Evolutionary conservation across 2,797 vertebrate genomes (phyloP).

Genomic region (Steatocranus sp.): DNA sequence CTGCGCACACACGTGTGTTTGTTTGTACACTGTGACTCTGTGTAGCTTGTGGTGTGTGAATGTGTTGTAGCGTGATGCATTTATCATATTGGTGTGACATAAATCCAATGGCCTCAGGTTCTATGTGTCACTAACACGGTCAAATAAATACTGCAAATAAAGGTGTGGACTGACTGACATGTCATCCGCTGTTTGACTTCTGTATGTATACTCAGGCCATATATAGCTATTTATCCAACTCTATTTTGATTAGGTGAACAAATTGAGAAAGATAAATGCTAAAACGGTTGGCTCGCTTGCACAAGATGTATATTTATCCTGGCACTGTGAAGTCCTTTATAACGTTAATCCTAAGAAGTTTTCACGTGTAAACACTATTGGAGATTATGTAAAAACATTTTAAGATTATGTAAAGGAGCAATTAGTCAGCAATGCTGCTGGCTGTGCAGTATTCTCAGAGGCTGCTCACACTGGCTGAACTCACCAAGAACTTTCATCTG

Average conservation of each 20-base stretch:
- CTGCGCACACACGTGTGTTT: slow-evolving; percentile 39
- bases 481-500: slow-evolving; percentile 72
- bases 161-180: slow-evolving; percentile 38
- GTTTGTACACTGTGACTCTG: slow-evolving; percentile 45
- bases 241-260: slow-evolving; percentile 68
- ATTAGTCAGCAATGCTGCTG: slow-evolving; percentile 65
- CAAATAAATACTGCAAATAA: slow-evolving; percentile 58
- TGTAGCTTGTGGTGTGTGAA: slow-evolving; percentile 17
- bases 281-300: slow-evolving; percentile 9
- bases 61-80: slow-evolving; percentile 34
- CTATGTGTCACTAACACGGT: slow-evolving; percentile 46
- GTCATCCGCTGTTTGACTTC: slow-evolving; percentile 64
- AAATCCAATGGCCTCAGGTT: slow-evolving; percentile 45
- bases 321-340: slow-evolving; percentile 56
- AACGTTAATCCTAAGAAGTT: slow-evolving; percentile 58
- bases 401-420: slow-evolving; percentile 73
- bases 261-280: slow-evolving; percentile 67
- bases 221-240: slow-evolving; percentile 66
- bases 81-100: slow-evolving; percentile 53
- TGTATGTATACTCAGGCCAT: slow-evolving; percentile 65
- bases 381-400: slow-evolving; percentile 77
- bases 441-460: slow-evolving; percentile 19
- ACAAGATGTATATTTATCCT: slow-evolving; percentile 70
- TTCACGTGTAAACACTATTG: slow-evolving; percentile 66
- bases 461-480: slow-evolving; percentile 29